phyloP scores from a whole-genome alignment of 2,888 invertebrate genomes.

The Cynaeus angustus region DNA sequence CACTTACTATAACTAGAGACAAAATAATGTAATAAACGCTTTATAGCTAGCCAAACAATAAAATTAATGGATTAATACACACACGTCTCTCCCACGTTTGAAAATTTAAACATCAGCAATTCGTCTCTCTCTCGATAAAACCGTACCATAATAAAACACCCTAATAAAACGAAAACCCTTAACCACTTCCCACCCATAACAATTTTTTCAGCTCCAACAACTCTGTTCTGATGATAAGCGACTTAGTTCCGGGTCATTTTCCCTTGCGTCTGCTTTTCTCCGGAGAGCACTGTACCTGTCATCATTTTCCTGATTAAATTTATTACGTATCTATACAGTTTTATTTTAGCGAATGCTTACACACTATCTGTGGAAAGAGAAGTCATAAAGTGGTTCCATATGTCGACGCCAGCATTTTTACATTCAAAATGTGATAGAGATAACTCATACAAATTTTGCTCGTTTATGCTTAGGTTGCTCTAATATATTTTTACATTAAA shows the following conservation, averaged over 20 bases:
- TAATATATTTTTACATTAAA: constrained; percentile 13
- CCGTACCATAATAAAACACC: background rate
- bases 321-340: constrained; percentile 17
- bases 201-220: constrained; percentile 5
- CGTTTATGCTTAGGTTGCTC: constrained; percentile 6
- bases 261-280: constrained; percentile 16
- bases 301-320: constrained; percentile 26
- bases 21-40: constrained; percentile 18
- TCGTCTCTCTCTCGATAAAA: background rate
- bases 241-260: constrained; percentile 20
- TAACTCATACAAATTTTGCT: background rate
- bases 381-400: constrained; percentile 11
- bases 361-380: constrained; percentile 5
- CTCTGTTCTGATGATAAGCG: constrained; percentile 15
- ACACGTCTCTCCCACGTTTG: no score
- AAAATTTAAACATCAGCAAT: no score
- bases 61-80: background rate
- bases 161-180: constrained; percentile 4
- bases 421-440: background rate
- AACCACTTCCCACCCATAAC: constrained; percentile 7
- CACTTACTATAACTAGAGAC: constrained; percentile 15
- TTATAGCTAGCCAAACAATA: background rate
- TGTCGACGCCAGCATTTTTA: constrained; percentile 15
- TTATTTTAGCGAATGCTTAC: constrained; percentile 14
- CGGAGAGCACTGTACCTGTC: constrained; percentile 20